phyloP scores from a whole-genome alignment of 2,888 invertebrate genomes.

The Scelioninae gen. 2 region DNA sequence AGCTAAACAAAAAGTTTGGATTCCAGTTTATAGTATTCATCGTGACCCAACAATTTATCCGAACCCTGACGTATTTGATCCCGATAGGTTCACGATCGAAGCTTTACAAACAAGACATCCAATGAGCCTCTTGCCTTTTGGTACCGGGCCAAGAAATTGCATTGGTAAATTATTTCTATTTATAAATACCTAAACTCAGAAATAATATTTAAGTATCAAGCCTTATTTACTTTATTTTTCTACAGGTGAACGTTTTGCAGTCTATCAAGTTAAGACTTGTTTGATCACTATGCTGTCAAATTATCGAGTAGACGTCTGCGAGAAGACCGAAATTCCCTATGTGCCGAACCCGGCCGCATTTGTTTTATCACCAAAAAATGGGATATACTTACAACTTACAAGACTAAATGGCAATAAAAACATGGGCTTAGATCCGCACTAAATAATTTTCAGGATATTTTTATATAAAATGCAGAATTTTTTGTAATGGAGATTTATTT shows the following conservation, averaged over 20 bases:
- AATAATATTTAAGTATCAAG: too few species aligned
- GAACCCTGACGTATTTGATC: conserved; percentile 66
- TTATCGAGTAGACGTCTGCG: conserved; percentile 67
- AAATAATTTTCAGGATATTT: too few species aligned
- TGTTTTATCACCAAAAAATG: conserved; percentile 16
- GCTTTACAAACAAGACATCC: conserved; percentile 58
- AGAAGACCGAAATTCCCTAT: conserved; percentile 62
- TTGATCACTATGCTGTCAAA: conserved; percentile 67
- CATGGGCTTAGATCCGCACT: too few species aligned
- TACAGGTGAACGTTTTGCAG: conserved; percentile 65
- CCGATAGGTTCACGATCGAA: conserved; percentile 64
- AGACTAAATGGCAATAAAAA: too few species aligned
- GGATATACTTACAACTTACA: conserved; percentile 29
- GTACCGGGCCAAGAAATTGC: conserved; percentile 66
- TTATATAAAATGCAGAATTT: too few species aligned
- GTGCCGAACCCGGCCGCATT: conserved; percentile 11
- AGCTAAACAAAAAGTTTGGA: conserved; percentile 53
- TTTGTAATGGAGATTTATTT: too few species aligned
- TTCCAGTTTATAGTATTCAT: conserved; percentile 61
- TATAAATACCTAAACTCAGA: background rate
- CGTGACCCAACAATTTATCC: conserved; percentile 65
- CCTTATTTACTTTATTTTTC: too few species aligned
- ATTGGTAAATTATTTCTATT: conserved; percentile 61
- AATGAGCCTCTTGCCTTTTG: conserved; percentile 65
- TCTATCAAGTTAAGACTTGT: conserved; percentile 71